Conservation (phyloP, 2,797 vertebrate genomes). For the Tamandua tetradactyla region DNA sequence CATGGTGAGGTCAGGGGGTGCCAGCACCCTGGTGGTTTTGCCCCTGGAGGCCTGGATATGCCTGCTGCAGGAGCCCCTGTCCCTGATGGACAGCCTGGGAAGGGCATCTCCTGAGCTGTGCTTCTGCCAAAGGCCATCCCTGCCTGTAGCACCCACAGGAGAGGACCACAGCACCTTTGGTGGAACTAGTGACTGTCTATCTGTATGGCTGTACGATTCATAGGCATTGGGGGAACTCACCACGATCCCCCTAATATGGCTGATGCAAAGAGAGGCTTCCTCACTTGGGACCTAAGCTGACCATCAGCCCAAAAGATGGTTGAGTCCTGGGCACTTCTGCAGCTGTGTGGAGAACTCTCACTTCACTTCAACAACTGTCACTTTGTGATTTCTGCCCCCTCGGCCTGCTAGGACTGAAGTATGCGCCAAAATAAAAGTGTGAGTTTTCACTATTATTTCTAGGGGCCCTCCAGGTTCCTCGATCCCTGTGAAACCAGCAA, state of each 20-base stretch:
- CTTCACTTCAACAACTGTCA: neutral
- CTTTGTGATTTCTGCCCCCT: neutral
- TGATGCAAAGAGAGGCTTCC: neutral
- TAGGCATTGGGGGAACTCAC: neutral
- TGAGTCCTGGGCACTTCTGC: neutral
- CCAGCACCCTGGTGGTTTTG: too few relatives aligned
- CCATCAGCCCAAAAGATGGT: neutral
- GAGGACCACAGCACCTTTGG: neutral
- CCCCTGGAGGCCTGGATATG: too few relatives aligned
- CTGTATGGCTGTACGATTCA: constrained; percentile 46
- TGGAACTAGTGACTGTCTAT: neutral
- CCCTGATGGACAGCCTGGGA: too few relatives aligned
- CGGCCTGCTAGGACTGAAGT: neutral
- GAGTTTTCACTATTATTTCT: neutral
- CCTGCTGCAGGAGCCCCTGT: too few relatives aligned
- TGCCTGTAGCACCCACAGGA: neutral
- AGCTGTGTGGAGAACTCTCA: neutral
- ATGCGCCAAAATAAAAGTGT: neutral
- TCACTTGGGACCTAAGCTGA: neutral
- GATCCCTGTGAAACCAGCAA: neutral
- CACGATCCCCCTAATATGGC: constrained; percentile 8
- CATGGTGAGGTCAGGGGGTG: too few relatives aligned
- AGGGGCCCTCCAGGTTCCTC: neutral
- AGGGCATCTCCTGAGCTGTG: too few relatives aligned
- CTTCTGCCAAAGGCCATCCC: neutral